phyloP scores from a whole-genome alignment of 2,888 invertebrate genomes.

The Lepetodrilus schrolli region DNA sequence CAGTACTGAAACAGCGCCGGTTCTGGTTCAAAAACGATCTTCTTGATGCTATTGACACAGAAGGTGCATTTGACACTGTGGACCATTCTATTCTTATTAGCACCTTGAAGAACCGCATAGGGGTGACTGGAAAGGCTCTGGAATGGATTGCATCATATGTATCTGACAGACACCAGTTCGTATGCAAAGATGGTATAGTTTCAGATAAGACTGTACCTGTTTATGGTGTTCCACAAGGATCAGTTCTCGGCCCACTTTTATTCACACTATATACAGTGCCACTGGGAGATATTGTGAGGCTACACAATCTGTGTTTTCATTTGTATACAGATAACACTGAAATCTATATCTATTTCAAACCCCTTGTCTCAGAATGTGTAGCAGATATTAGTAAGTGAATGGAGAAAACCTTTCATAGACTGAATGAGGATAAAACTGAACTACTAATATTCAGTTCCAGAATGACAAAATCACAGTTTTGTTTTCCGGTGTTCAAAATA shows the following conservation, averaged over 20 bases:
- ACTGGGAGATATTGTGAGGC: background rate
- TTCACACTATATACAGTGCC: background rate
- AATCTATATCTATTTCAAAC: too few relatives aligned
- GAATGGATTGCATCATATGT: background rate
- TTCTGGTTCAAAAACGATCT: background rate
- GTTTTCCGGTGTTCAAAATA: too few relatives aligned
- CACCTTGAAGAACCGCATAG: background rate
- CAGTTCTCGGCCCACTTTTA: background rate
- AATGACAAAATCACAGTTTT: too few relatives aligned
- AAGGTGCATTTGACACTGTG: background rate
- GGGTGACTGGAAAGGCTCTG: background rate
- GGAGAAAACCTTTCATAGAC: too few relatives aligned
- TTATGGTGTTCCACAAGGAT: background rate
- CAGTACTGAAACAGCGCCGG: background rate
- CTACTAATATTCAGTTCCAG: too few relatives aligned
- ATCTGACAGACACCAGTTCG: background rate
- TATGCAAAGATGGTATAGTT: background rate
- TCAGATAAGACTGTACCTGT: background rate
- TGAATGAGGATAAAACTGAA: too few relatives aligned
- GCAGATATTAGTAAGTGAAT: too few relatives aligned
- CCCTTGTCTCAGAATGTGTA: too few relatives aligned
- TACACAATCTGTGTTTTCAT: background rate
- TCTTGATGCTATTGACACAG: background rate
- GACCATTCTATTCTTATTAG: background rate
- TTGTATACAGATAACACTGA: background rate